A percentile compares a stretch with the other conserved stretches of the same genome.
These are phyloP conservation scores for Bungarus multicinctus DNA, from an alignment of 2,113 vertebrate species.

Conservation along the genomic window DNA sequence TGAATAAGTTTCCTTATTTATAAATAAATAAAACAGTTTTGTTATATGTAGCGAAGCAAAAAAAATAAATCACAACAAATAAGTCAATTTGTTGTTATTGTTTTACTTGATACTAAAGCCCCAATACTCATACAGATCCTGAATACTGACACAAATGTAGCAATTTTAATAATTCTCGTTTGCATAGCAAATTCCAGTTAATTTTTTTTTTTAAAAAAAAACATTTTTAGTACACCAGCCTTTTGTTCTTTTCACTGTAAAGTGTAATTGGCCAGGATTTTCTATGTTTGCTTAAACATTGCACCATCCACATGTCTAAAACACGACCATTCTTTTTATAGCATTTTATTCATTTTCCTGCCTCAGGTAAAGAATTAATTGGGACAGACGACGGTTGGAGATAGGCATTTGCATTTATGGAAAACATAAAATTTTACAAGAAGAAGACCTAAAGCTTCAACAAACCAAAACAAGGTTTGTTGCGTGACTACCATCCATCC, in stretches of 20 bases:
- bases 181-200: background rate
- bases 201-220: background rate
- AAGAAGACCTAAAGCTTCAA: background rate
- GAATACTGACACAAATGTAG: background rate
- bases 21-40: background rate
- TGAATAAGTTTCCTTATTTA: background rate
- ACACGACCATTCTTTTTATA: background rate
- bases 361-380: background rate
- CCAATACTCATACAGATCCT: background rate
- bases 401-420: background rate
- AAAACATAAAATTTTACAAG: background rate
- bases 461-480: background rate
- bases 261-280: background rate
- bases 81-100: background rate
- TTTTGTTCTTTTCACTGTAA: background rate
- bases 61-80: background rate
- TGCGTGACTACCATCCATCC: background rate
- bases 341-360: background rate
- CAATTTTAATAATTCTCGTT: background rate
- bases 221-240: background rate
- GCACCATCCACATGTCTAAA: background rate
- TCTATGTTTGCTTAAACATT: background rate
- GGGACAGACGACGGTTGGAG: background rate
- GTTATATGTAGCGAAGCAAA: background rate
- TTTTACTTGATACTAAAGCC: background rate